A percentile compares a stretch with the other conserved stretches of the same genome.
Conservation (phyloP, 2,797 vertebrate species). For the Tauraco hartlaubi region DNA sequence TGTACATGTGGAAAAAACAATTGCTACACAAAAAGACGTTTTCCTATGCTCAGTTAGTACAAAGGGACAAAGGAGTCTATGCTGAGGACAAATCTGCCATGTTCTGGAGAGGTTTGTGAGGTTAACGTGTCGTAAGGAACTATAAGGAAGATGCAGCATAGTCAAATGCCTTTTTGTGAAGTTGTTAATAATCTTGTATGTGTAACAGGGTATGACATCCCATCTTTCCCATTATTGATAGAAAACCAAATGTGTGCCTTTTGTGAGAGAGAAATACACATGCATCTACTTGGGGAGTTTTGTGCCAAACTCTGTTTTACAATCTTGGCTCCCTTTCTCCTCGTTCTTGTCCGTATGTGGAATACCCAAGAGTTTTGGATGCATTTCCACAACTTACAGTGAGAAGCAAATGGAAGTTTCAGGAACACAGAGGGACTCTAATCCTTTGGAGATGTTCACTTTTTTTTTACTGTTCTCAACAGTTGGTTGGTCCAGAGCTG, state of each 20-base stretch:
- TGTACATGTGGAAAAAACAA: conserved; percentile 56
- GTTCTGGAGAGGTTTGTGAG: conserved; percentile 47
- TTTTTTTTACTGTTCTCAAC: neutral
- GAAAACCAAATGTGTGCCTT: conserved; percentile 77
- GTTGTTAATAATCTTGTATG: conserved; percentile 60
- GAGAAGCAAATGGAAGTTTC: conserved; percentile 29
- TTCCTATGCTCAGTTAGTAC: conserved; percentile 43
- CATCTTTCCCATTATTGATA: conserved; percentile 52
- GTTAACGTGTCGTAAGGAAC: neutral
- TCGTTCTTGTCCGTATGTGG: neutral
- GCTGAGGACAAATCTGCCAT: conserved; percentile 29
- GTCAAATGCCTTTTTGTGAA: conserved; percentile 66
- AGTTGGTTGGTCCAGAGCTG: conserved; percentile 2
- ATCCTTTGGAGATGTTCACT: conserved; percentile 21
- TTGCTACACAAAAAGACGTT: conserved; percentile 57
- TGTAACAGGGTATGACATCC: conserved; percentile 71
- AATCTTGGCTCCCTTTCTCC: conserved; percentile 48
- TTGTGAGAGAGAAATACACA: conserved; percentile 56
- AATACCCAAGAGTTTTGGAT: conserved; percentile 39
- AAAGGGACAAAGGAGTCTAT: conserved; percentile 40
- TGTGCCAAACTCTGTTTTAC: conserved; percentile 70
- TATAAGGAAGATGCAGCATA: conserved; percentile 51
- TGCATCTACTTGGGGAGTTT: conserved; percentile 54
- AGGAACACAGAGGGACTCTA: conserved; percentile 43
- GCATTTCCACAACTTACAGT: neutral